Percentiles rank a stretch among this genome's conserved stretches.
Conservation (phyloP, 2,888 invertebrate genomes). For the Dinocampus coccinellae region DNA sequence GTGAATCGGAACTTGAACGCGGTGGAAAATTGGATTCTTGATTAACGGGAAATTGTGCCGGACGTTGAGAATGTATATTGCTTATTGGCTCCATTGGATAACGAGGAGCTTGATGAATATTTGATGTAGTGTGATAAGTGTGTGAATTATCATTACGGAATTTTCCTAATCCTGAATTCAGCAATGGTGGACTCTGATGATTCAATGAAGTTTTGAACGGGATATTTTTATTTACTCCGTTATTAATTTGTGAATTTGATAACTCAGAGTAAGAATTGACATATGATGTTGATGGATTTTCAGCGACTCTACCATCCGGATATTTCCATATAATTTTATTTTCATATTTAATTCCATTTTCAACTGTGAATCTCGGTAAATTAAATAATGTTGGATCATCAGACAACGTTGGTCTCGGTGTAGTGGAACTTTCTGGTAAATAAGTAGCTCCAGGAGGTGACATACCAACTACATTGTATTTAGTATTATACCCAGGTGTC, state of each 20-base stretch:
- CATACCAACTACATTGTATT: constrained; percentile 22
- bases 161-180: background rate
- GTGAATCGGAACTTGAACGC: constrained; percentile 37
- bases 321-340: constrained; percentile 68
- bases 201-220: background rate
- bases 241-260: constrained; percentile 29
- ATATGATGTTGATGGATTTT: constrained; percentile 59
- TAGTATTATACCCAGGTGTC: constrained; percentile 31
- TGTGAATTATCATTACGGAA: background rate
- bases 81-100: constrained; percentile 21
- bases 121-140: background rate
- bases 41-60: constrained; percentile 60
- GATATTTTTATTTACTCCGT: constrained; percentile 30
- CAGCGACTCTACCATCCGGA: constrained; percentile 62
- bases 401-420: constrained; percentile 32
- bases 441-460: constrained; percentile 31
- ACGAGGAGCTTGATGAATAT: background rate
- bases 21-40: constrained; percentile 41
- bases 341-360: constrained; percentile 64
- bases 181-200: constrained; percentile 3
- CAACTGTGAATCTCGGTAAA: constrained; percentile 59
- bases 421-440: constrained; percentile 27
- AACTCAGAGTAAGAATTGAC: constrained; percentile 48
- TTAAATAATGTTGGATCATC: constrained; percentile 37
- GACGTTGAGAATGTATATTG: constrained; percentile 60